Evolutionary conservation across 2,888 invertebrate genomes (phyloP).

Genomic region (Phymatocera aterrima): DNA sequence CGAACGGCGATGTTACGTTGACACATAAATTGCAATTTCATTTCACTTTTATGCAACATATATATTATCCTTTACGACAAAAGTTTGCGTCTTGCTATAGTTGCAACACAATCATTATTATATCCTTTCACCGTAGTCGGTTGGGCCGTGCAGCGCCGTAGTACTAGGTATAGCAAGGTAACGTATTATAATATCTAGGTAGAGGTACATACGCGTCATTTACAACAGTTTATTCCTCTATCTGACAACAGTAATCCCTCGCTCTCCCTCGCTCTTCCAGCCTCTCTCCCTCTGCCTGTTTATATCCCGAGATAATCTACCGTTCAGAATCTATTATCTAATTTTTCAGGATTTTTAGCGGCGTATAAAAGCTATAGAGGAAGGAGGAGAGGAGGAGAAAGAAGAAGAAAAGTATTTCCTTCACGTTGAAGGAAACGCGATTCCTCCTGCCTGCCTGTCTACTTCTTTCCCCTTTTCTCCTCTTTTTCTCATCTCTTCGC

Average conservation of each 20-base stretch:
- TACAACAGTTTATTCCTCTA: slow-evolving; percentile 6
- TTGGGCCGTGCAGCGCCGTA: too few species aligned
- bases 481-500: not conserved
- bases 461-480: not conserved
- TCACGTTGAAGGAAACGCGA: too few species aligned
- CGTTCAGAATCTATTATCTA: not conserved
- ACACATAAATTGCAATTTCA: slow-evolving; percentile 34
- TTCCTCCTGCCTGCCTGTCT: not conserved
- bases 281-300: not conserved
- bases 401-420: not conserved
- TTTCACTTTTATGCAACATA: slow-evolving; percentile 28
- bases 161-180: too few species aligned
- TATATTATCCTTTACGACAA: slow-evolving; percentile 22
- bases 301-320: not conserved
- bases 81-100: slow-evolving; percentile 3
- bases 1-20: too few species aligned
- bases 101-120: slow-evolving; percentile 23
- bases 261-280: too few species aligned
- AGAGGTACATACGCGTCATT: not conserved
- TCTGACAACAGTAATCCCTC: too few species aligned
- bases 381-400: not conserved
- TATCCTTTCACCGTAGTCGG: slow-evolving; percentile 39
- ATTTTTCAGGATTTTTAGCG: not conserved
- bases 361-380: not conserved
- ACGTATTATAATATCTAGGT: too few species aligned